Evolutionary conservation across 2,888 invertebrate genomes (phyloP), one percentile per base, ranked within the genome.

Genomic region (Amphimallon solstitiale): DNA sequence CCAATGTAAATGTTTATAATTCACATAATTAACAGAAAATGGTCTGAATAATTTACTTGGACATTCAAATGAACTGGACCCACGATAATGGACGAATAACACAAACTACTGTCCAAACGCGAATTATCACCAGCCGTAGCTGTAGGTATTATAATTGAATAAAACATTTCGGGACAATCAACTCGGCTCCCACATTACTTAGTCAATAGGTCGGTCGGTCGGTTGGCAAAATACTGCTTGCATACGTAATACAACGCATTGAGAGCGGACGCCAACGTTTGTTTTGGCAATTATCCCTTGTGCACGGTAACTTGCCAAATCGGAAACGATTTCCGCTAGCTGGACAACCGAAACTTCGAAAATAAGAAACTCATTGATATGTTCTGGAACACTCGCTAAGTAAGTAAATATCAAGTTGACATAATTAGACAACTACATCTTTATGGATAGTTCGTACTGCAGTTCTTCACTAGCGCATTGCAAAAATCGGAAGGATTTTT

Each of bases 91-190:
- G 29, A 29, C 29, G 29, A 48, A 48, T 48, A 48, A 48, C 23
- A 48, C 9, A 23, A 12, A 12, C 7, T 51, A 5, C 49, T 51
- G 15, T 23, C 12, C 48, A 51, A 51, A 29, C 34, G 14, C 34
- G 6, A 29, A 15, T 34, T 29, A 14, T 51, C 35, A 29, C 49
- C 9, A 29, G 14, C 14, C 34, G 9, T 51, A 10, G 34, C 49
- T 34, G 5, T 7, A 34, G 49, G 49, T 34, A 51, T 51, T 51
- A 51, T 51, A 51, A 51, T 34, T 51, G 29, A 51, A 51, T 51
- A 51, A 51, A 51, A 51, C 49, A 51, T 51, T 51, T 14, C 34
- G 12, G 29, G 14, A 51, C 49, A 51, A 51, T 51, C 34, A 34
- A 34, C 49, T 21, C 12, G 23, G 21, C 23, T 48, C 14, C 48